phyloP scores from a whole-genome alignment of 2,888 invertebrate species.

The Corythucha ciliata region DNA sequence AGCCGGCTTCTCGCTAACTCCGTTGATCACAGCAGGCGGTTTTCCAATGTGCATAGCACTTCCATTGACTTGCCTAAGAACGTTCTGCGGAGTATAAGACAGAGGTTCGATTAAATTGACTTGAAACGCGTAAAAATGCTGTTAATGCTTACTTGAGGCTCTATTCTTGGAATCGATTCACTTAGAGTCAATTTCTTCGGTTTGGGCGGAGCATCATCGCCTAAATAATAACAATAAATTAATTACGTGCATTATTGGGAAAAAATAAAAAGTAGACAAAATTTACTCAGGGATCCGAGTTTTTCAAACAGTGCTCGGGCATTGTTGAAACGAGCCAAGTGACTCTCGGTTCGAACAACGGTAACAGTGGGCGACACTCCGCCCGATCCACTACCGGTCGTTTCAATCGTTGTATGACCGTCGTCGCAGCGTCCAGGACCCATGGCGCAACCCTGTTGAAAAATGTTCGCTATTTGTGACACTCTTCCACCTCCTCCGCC shows the following conservation, averaged over 20 bases:
- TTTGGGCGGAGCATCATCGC: conserved; percentile 26
- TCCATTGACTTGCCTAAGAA: conserved; percentile 28
- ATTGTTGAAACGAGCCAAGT: conserved; percentile 82
- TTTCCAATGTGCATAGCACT: conserved; percentile 21
- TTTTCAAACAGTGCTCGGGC: conserved; percentile 87
- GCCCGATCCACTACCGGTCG: conserved; percentile 31
- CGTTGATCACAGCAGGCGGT: conserved; percentile 22
- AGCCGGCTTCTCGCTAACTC: conserved; percentile 45
- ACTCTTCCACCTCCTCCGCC: conserved; percentile 39
- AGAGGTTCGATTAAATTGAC: background rate
- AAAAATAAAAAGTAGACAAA: background rate
- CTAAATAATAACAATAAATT: conserved; percentile 8
- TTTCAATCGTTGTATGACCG: conserved; percentile 24
- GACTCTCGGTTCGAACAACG: conserved; percentile 77
- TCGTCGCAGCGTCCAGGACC: conserved; percentile 45
- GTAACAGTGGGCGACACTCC: conserved; percentile 46
- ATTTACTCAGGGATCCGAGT: conserved; percentile 47
- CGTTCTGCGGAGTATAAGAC: conserved; percentile 1
- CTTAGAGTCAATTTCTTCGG: conserved; percentile 27
- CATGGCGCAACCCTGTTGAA: conserved; percentile 54
- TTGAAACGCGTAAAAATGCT: background rate
- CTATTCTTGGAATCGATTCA: conserved; percentile 14
- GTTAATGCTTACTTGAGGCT: background rate
- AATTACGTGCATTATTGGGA: background rate
- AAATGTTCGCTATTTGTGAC: conserved; percentile 84